Conservation (phyloP, 2,888 invertebrate genomes). For the Eupelmus urozonus region DNA sequence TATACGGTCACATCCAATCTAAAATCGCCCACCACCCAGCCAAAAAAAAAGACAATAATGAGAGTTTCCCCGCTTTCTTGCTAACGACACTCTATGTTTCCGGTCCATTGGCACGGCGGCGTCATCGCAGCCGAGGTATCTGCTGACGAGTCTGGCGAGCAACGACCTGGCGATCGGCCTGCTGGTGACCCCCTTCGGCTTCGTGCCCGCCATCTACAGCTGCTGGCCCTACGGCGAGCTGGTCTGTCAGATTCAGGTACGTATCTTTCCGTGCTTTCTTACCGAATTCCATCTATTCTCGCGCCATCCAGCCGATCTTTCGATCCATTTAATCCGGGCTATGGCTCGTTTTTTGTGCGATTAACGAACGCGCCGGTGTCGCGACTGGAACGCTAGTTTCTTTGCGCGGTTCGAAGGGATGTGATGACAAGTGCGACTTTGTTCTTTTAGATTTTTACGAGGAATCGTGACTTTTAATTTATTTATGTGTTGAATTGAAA, state of each 20-base stretch:
- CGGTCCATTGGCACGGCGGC: not conserved
- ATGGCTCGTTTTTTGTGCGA: too few relatives aligned
- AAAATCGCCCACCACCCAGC: not conserved
- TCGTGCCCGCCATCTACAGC: constrained; percentile 89
- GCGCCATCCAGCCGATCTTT: not conserved
- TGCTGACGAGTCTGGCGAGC: constrained; percentile 90
- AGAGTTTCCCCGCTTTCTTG: too few relatives aligned
- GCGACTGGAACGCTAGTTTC: too few relatives aligned
- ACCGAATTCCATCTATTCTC: not conserved
- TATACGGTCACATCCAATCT: too few relatives aligned
- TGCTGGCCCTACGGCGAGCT: constrained; percentile 95
- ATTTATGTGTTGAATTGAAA: too few relatives aligned
- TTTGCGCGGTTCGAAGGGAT: too few relatives aligned
- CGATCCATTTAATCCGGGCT: not conserved
- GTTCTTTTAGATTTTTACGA: too few relatives aligned
- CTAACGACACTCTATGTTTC: too few relatives aligned
- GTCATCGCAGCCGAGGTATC: constrained; percentile 86
- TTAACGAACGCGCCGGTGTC: too few relatives aligned
- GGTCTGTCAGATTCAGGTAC: constrained; percentile 93
- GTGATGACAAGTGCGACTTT: too few relatives aligned
- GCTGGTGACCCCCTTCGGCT: constrained; percentile 90
- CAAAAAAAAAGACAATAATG: not conserved
- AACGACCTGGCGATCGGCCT: constrained; percentile 93
- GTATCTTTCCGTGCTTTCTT: not conserved
- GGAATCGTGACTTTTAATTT: too few relatives aligned